phyloP scores from a whole-genome alignment of 2,888 invertebrate genomes.

The Seladonia tumulorum region DNA sequence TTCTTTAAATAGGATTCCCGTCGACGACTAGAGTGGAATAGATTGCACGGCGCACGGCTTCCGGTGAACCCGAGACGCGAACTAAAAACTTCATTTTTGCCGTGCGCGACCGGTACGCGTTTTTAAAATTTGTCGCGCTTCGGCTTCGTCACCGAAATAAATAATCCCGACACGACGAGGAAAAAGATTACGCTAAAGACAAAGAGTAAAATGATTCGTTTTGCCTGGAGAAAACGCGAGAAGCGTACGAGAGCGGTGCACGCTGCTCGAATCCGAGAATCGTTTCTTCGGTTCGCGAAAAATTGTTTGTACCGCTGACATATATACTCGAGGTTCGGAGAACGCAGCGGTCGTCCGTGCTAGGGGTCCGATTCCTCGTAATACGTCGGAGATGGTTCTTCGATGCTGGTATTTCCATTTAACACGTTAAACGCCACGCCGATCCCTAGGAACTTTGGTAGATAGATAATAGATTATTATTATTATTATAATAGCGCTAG shows the following conservation, averaged over 20 bases:
- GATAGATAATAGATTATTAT: too few species aligned
- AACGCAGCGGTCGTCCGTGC: background rate
- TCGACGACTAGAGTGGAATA: slow-evolving; percentile 66
- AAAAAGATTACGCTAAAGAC: background rate
- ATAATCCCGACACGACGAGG: background rate
- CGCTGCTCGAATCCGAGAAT: background rate
- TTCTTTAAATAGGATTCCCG: slow-evolving; percentile 55
- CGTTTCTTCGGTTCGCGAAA: background rate
- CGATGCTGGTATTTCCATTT: background rate
- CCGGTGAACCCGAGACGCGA: background rate
- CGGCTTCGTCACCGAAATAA: background rate
- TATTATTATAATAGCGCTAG: too few species aligned
- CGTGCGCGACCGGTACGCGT: background rate
- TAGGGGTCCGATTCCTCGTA: slow-evolving; percentile 1
- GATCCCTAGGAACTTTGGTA: too few species aligned
- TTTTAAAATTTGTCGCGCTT: background rate
- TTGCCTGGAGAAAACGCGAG: background rate
- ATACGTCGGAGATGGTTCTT: background rate
- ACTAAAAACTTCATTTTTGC: background rate
- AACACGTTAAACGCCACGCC: too few species aligned
- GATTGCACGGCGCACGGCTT: slow-evolving; percentile 1
- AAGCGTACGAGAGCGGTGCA: background rate
- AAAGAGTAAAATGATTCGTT: background rate
- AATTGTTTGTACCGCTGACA: too few species aligned
- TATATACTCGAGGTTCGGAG: background rate